These are phyloP conservation scores for Oreochromis grahami DNA, from an alignment of 2,797 vertebrate species.

Conservation along the genomic window DNA sequence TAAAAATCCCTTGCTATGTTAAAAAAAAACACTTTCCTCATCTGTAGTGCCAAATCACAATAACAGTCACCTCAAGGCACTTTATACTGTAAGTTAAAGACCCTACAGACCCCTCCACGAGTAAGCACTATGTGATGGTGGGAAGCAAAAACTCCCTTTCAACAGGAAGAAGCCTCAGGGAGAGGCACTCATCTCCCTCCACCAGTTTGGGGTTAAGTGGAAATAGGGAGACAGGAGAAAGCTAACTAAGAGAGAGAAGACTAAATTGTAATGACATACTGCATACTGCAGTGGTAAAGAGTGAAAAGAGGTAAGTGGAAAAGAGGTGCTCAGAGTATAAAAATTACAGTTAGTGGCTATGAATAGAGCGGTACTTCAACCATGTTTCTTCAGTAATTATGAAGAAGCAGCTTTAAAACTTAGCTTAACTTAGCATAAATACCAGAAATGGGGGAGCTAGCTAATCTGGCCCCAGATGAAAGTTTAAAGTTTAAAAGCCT, in stretches of 20 bases:
- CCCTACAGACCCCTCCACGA: not conserved
- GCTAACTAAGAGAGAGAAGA: not conserved
- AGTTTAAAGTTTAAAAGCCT: not conserved
- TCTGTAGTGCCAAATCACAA: not conserved
- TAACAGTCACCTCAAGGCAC: not conserved
- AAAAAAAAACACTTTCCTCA: fast-evolving
- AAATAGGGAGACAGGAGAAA: not conserved
- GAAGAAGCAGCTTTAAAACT: not conserved
- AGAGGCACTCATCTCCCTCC: not conserved
- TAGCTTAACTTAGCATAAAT: not conserved
- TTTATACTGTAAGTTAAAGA: not conserved
- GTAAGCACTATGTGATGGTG: not conserved
- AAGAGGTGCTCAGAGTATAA: not conserved
- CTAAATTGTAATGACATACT: not conserved
- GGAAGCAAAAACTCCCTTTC: not conserved
- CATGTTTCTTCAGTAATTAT: not conserved
- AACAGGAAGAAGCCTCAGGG: not conserved
- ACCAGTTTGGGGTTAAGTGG: not conserved
- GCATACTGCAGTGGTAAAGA: not conserved
- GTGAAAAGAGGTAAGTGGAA: not conserved
- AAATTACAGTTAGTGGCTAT: not conserved
- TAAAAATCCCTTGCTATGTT: not conserved
- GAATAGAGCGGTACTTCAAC: not conserved
- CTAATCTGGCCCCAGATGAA: not conserved
- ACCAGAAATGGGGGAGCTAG: not conserved